Base-by-base conservation (phyloP, 1,140 invertebrate genomes). In the Pteromalus puparum region DNA sequence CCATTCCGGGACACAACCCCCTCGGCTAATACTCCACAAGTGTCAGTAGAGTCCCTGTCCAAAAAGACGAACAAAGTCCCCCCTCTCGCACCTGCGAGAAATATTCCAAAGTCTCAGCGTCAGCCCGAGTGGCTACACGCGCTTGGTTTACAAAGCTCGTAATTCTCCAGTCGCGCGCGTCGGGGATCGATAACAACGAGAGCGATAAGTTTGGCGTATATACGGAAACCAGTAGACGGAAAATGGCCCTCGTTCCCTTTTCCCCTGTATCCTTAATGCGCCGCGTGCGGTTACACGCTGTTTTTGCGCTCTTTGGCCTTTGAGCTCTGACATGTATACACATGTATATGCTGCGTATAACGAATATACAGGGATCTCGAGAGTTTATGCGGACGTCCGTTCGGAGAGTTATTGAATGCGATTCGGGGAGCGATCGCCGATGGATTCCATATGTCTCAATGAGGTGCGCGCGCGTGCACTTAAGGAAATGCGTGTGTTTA, bases 1-100 rank as follows among this genome's bases (percentile, higher is more conserved):
- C 15, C 15, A 48, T 48, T 4, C 15, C 46, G 13, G 13, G 2
- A 18, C 21, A 18, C 53, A n/a, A 61, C 15, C 21, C 15, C 21
- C 53, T 61, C 18, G 68, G 18, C 21, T 61, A n/a, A n/a, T n/a
- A 73, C 34, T 75, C 81, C 73, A 82, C 73, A 82, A 76, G 81
- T 82, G 73, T 82, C 81, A 67, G n/a, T 26, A 61, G 15, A 9
- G 75, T 61, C 34, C 28, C 10, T n/a, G 53, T 18, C 4, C 2
- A 15, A 72, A 28, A 26, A 72, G 77, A 46, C 34, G 30, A 38
- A 38, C 9, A 68, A 53, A 76, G 24, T 21, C 15, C 72, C 5
- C 30, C 38, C 30, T 9, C 72, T 0, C 24, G 1, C 46, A 61
- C 46, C 26, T 73, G 24, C 26, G 53, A 81, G 26, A 76, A 76